A percentile compares a stretch with the other conserved stretches of the same genome.
Evolutionary conservation across 2,797 vertebrate species (phyloP).

Genomic region (Adelosebastes latens): DNA sequence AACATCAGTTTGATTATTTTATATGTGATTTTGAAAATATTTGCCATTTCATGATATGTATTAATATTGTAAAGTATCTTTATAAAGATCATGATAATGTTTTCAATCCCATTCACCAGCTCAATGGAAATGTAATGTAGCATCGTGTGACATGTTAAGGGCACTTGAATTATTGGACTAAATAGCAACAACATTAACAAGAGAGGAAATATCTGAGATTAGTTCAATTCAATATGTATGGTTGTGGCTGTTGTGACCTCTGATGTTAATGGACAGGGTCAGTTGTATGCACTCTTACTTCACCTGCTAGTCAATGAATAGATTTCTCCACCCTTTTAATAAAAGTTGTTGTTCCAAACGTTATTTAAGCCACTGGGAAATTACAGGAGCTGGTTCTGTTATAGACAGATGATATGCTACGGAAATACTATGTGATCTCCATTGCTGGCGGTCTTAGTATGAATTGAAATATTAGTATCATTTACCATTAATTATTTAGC

Average conservation of each 20-base stretch:
- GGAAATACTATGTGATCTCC: neutral
- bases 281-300: too few species aligned
- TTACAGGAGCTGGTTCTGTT: neutral
- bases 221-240: neutral
- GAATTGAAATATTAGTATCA: neutral
- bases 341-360: neutral
- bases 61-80: neutral
- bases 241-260: neutral
- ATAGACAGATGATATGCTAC: neutral
- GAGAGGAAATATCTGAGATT: neutral
- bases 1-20: neutral
- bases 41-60: neutral
- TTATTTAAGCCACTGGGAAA: neutral
- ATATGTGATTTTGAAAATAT: neutral
- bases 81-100: neutral
- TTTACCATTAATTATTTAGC: neutral
- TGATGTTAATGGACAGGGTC: too few species aligned
- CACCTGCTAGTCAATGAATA: too few species aligned
- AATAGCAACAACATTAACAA: neutral
- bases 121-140: neutral
- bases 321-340: too few species aligned
- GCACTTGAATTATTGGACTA: neutral
- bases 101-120: neutral
- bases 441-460: neutral
- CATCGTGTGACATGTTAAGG: neutral